Conservation (phyloP, 2,113 vertebrate species). For the Cebidichthys violaceus region DNA sequence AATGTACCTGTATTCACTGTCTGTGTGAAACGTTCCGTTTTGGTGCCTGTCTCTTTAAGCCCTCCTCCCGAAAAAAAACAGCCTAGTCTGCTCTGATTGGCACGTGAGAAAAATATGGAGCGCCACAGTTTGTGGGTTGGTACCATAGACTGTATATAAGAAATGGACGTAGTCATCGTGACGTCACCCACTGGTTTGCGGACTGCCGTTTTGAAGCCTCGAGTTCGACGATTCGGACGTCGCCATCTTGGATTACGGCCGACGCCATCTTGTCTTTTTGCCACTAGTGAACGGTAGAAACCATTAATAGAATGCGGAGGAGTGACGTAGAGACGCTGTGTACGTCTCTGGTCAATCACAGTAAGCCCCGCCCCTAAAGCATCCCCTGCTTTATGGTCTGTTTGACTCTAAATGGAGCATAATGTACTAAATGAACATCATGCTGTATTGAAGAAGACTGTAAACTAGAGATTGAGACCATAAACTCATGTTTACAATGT, state of each 20-base stretch:
- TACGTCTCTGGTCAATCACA: too few relatives aligned
- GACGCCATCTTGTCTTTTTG: too few relatives aligned
- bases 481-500: not conserved
- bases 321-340: too few relatives aligned
- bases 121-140: not conserved
- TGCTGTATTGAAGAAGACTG: not conserved
- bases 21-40: not conserved
- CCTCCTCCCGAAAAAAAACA: not conserved
- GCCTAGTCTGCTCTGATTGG: not conserved
- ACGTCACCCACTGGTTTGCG: not conserved
- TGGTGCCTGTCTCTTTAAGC: too few relatives aligned
- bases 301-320: too few relatives aligned
- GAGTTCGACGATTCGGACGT: not conserved
- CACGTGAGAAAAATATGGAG: not conserved
- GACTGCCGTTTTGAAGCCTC: not conserved
- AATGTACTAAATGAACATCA: too few relatives aligned
- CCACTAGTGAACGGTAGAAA: too few relatives aligned
- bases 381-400: too few relatives aligned
- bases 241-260: too few relatives aligned
- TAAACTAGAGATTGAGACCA: not conserved
- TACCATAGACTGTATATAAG: not conserved
- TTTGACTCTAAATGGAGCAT: too few relatives aligned
- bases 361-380: too few relatives aligned
- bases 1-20: not conserved
- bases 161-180: not conserved